Evolutionary conservation across 2,113 vertebrate species (phyloP), one percentile per base, ranked within the genome.

Genomic region (Pseudorasbora parva): DNA sequence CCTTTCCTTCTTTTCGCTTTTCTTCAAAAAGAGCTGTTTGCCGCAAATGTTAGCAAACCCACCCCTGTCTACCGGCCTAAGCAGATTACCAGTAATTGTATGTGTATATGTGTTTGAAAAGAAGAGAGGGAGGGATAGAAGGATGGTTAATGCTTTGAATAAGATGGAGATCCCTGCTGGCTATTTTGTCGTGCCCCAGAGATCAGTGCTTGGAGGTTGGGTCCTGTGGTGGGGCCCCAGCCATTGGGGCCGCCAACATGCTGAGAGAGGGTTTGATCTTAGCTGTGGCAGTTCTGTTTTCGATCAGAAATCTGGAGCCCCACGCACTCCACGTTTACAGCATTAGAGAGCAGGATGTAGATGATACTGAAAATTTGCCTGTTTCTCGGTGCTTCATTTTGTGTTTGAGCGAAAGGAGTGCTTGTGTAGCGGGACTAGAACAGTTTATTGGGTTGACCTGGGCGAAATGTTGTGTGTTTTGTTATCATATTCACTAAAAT

Each of bases 1-100:
- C 76, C 41, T 88, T 82, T 90, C 75, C 64, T 49, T 45, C 69
- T 57, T 71, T 93, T 93, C 92, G 94, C 30, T 59, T 95, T 94
- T 96, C 95, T 94, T 95, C 94, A 96, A 95, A 95, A 96, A 54
- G 25, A 72, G 95, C 95, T 95, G 94, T 96, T 96, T 95, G 94
- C 96, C 93, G 95, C 94, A 95, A 94, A 95, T 96, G 94, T 96
- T 95, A 95, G 95, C 93, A 95, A 96, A 96, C 95, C 95, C 95
- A 95, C 96, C 93, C 93, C 91, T 91, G 59, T 82, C 84, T 95
- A 93, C 93, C 94, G 94, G 94, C 93, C 94, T 96, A 96, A 96
- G 95, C 94, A 97, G 95, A 96, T 97, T 96, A 96, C 95, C 93
- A 95, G 94, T 95, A 96, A 96, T 98, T 96, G 94, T 95, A 95